Evolutionary conservation across 1,140 invertebrate genomes (phyloP), one percentile per base, ranked within the genome.

Genomic region (Chironomus tepperi): DNA sequence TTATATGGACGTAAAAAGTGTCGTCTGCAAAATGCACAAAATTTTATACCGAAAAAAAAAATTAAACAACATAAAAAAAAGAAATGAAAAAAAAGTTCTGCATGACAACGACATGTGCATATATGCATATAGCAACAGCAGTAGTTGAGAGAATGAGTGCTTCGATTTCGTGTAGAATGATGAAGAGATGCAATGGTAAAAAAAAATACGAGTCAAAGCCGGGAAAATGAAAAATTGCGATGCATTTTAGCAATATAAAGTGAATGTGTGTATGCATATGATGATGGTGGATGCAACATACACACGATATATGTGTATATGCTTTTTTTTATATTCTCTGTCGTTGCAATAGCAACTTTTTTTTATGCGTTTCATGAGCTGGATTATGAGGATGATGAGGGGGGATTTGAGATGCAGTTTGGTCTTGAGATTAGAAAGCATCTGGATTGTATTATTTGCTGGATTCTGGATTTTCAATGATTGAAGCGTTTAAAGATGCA

Each of bases 71-170:
- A 34, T 34, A 34, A 34, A 34, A n/a, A n/a, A 34, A 34, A 34
- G 24, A 34, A 34, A 34, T 34, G 24, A 34, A 34, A 34, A 34
- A 34, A 34, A 34, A 34, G 24, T 34, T 57, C 47, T n/a, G 47
- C 47, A 57, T 57, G 47, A 57, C 47, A 57, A 57, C 47, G 47
- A 57, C 47, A 57, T 57, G 24, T 57, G 47, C 47, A 57, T 57
- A 57, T 34, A 34, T 15, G n/a, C 47, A 57, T 57, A 57, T 57
- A 57, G 47, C 24, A 34, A 34, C 24, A 34, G 24, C 24, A 34
- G 24, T 34, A 34, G 24, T 34, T 34, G 24, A 34, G 24, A 34
- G 24, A 34, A 34, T 34, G 24, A 34, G 24, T 34, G 24, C 24
- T 34, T 34, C 24, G 24, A 34, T 34, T 34, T 34, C 24, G 24